These are phyloP conservation scores for Oreohelix idahoensis DNA, from an alignment of 1,140 invertebrate genomes.

Conservation along the genomic window DNA sequence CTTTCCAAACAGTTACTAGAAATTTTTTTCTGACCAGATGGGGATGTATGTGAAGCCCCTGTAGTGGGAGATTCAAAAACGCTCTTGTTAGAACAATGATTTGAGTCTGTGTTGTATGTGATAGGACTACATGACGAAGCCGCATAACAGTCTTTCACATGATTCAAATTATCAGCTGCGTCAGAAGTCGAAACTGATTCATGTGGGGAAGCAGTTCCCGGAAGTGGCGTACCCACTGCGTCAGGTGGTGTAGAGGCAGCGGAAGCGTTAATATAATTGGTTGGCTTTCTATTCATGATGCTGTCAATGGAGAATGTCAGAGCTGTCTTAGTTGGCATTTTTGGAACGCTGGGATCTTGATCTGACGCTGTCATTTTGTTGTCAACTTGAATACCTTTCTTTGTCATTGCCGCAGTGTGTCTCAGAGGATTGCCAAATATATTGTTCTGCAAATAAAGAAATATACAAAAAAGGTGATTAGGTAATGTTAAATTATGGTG, in stretches of 20 bases:
- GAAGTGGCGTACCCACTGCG: background rate
- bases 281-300: conserved; percentile 10
- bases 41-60: background rate
- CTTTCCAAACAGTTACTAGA: background rate
- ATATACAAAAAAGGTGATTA: too few relatives aligned
- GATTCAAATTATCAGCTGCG: background rate
- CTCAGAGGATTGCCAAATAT: too few relatives aligned
- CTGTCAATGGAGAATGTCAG: conserved; percentile 35
- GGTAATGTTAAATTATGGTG: too few relatives aligned
- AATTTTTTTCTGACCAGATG: background rate
- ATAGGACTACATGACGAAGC: background rate
- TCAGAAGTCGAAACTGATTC: background rate
- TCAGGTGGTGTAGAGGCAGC: background rate
- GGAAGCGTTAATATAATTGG: background rate
- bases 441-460: too few relatives aligned
- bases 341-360: background rate
- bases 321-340: background rate
- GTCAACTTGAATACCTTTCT: background rate
- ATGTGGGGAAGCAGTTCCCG: background rate
- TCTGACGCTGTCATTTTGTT: background rate
- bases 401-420: background rate
- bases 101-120: background rate
- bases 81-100: background rate
- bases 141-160: background rate
- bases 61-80: too few relatives aligned